These are phyloP conservation scores for Cyanistes caeruleus DNA, from an alignment of 2,113 vertebrate genomes.

Conservation along the genomic window DNA sequence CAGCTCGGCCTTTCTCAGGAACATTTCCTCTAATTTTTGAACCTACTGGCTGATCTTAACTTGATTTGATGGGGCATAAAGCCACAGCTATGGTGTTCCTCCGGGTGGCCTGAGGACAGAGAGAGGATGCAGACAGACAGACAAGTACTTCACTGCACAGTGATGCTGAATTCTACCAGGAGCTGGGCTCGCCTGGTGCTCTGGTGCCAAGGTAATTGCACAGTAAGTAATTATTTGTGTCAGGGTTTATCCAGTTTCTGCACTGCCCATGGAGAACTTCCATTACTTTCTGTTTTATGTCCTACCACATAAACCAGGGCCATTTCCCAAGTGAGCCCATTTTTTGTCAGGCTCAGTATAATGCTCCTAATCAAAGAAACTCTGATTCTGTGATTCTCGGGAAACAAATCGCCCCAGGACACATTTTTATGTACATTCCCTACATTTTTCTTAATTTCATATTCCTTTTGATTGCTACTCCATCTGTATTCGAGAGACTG, in stretches of 20 bases:
- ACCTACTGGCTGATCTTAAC: not conserved
- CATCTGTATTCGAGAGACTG: not conserved
- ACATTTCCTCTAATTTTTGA: not conserved
- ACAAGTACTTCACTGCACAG: not conserved
- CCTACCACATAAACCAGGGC: not conserved
- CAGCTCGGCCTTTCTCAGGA: rapidly evolving
- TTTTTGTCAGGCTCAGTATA: not conserved
- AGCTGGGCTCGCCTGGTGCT: not conserved
- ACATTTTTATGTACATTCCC: slow-evolving; percentile 48
- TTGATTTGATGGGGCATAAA: not conserved
- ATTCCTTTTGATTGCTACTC: slow-evolving; percentile 43
- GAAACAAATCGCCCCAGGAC: not conserved
- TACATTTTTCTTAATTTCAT: slow-evolving; percentile 40
- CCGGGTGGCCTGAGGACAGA: not conserved
- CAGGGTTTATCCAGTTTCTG: not conserved
- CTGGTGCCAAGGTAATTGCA: not conserved
- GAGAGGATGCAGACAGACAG: not conserved
- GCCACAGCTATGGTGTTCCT: not conserved
- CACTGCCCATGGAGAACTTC: not conserved
- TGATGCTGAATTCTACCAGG: not conserved
- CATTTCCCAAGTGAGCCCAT: not conserved
- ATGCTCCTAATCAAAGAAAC: not conserved
- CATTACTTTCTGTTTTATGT: not conserved
- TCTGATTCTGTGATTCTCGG: not conserved
- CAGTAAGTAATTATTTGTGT: not conserved